These are phyloP conservation scores for Apogon talboti DNA, from an alignment of 2,797 vertebrate species.

Conservation along the genomic window DNA sequence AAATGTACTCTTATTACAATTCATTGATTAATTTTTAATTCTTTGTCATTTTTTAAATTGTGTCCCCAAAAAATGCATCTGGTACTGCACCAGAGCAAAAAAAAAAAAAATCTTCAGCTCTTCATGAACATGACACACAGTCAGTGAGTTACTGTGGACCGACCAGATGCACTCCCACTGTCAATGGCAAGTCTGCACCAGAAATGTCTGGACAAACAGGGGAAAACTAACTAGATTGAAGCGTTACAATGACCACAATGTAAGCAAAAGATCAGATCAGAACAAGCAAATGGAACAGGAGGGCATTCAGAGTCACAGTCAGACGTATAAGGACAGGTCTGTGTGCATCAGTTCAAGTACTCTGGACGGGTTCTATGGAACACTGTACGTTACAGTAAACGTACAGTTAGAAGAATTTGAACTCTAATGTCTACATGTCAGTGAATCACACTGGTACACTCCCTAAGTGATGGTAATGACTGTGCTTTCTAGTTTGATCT, in stretches of 20 bases:
- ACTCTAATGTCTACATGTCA: too few species aligned
- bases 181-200: neutral
- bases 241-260: constrained; percentile 3
- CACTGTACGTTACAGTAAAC: neutral
- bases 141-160: neutral
- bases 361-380: neutral
- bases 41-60: too few species aligned
- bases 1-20: too few species aligned
- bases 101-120: neutral
- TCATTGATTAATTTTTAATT: too few species aligned
- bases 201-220: constrained; percentile 7
- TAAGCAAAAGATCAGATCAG: constrained; percentile 3
- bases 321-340: neutral
- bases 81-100: neutral
- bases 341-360: neutral
- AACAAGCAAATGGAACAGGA: neutral
- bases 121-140: constrained; percentile 18
- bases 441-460: too few species aligned
- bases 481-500: too few species aligned
- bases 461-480: too few species aligned
- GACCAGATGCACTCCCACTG: constrained; percentile 10
- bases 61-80: too few species aligned
- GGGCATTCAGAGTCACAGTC: too few species aligned
- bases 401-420: too few species aligned
- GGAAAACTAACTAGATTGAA: constrained; percentile 17